Percentiles rank a stretch among this genome's conserved stretches.
Conservation (phyloP, 2,888 invertebrate species). For the Callyntrura guangdongensis region DNA sequence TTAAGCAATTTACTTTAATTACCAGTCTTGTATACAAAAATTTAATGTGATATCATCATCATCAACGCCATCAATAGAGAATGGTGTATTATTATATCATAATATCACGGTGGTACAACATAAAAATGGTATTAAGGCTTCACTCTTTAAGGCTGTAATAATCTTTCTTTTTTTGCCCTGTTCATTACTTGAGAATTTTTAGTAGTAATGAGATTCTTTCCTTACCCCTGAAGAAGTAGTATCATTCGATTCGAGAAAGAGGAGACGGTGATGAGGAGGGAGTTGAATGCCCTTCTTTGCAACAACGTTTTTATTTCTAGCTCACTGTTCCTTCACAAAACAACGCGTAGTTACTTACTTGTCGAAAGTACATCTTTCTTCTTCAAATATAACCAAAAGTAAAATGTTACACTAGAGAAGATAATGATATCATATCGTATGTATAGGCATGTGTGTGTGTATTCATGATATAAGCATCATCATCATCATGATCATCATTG, state of each 20-base stretch:
- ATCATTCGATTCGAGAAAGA: conserved; percentile 59
- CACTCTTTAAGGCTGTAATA: too few relatives aligned
- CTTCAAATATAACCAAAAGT: conserved; percentile 53
- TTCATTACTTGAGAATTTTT: conserved; percentile 41
- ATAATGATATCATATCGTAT: conserved; percentile 17
- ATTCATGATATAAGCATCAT: conserved; percentile 15
- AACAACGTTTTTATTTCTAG: conserved; percentile 77
- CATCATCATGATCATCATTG: background rate
- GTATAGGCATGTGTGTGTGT: conserved; percentile 32
- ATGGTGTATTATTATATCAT: conserved; percentile 1
- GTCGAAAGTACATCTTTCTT: conserved; percentile 43
- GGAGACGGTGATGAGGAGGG: conserved; percentile 33
- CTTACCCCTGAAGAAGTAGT: conserved; percentile 66
- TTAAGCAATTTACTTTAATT: conserved; percentile 85
- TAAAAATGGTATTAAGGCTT: conserved; percentile 34
- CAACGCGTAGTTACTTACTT: conserved; percentile 30
- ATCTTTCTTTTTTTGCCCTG: background rate
- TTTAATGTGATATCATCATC: conserved; percentile 60
- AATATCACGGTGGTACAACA: background rate
- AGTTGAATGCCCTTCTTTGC: conserved; percentile 78
- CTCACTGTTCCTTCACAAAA: conserved; percentile 71
- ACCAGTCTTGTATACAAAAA: conserved; percentile 52
- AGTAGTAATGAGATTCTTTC: conserved; percentile 66
- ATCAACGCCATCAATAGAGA: conserved; percentile 13
- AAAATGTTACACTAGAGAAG: conserved; percentile 42